Base-by-base conservation (phyloP, 2,888 invertebrate genomes). In the Embidobia sp. region DNA sequence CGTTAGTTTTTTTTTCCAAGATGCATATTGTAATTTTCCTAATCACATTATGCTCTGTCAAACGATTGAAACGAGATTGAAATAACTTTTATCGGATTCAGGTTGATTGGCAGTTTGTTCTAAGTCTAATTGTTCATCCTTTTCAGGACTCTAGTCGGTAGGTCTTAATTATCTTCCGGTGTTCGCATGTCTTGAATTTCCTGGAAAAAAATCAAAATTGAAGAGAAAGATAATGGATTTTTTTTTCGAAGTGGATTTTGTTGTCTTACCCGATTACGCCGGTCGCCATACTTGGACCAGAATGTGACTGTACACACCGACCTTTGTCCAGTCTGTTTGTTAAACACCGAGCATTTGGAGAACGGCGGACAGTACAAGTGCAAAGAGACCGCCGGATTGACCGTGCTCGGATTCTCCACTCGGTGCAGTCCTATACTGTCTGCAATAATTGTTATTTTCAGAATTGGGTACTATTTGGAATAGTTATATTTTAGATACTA, bases 351-450 rank as follows among this genome's bases (percentile, higher is more conserved):
- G 89, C 99, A 99, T 78, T 93, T 91, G 81, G 94, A 92, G 87
- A 97, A 99, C 0, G 98, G 98, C 0, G 98, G 99, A 81, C 96
- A 96, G 90, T 99, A 99, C 1, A 99, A 92, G 88, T 99, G 99
- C 18, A 99, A 91, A 3, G 97, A 97, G 0, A 98, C 95, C 0
- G 98, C 95, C 0, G 94, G 93, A 85, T 98, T 96, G 0, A 94
- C 93, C 86, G 97, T 95, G 6, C 96, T 97, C 0, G 95, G 93
- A 89, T 99, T 99, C 90, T 98, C 98, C 81, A 99, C 96, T 0
- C 98, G 93, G 88, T 99, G 99, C 8, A 99, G 92, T 0, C 99
- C 99, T 80, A 98, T 90, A 0, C 95, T 94, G 90, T 99, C 98
- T 98, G 90, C 1, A 87, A 87, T n/a, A n/a, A n/a, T n/a, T n/a